Evolutionary conservation across 2,888 invertebrate species (phyloP).

Genomic region (Caenorhabditis sp.): DNA sequence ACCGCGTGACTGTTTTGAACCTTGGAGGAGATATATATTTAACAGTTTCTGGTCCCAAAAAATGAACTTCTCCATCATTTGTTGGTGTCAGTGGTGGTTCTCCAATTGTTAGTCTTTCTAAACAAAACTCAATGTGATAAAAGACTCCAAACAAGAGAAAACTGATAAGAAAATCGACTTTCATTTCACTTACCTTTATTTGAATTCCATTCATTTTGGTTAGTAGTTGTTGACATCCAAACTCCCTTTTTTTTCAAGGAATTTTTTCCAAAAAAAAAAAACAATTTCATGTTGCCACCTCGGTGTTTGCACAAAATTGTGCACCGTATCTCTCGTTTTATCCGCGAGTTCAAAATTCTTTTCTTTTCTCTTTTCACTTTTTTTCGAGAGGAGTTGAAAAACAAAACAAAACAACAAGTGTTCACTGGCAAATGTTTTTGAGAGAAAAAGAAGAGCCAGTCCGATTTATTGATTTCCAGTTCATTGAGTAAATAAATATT

Average conservation of each 20-base stretch:
- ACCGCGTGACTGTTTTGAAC: not conserved
- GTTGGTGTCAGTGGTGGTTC: constrained; percentile 17
- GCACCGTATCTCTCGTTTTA: no score
- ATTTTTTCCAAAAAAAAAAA: no score
- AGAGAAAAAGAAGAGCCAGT: not conserved
- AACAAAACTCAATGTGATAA: not conserved
- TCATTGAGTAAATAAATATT: no score
- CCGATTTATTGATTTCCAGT: constrained; percentile 4
- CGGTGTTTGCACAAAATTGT: not conserved
- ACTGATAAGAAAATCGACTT: not conserved
- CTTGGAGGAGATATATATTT: constrained; percentile 31
- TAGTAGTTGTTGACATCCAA: not conserved
- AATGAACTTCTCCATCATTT: constrained; percentile 31
- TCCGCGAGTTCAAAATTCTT: not conserved
- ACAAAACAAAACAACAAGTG: not conserved
- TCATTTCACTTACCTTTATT: not conserved
- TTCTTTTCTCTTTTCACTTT: not conserved
- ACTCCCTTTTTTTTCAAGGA: not conserved
- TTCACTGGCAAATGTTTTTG: not conserved
- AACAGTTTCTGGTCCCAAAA: constrained; percentile 29
- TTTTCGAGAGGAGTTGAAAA: no score
- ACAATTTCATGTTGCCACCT: no score
- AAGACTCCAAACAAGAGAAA: no score
- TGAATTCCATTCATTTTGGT: not conserved
- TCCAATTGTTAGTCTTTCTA: no score